Conservation (phyloP, 1,140 invertebrate genomes). For the Anastrepha ludens region DNA sequence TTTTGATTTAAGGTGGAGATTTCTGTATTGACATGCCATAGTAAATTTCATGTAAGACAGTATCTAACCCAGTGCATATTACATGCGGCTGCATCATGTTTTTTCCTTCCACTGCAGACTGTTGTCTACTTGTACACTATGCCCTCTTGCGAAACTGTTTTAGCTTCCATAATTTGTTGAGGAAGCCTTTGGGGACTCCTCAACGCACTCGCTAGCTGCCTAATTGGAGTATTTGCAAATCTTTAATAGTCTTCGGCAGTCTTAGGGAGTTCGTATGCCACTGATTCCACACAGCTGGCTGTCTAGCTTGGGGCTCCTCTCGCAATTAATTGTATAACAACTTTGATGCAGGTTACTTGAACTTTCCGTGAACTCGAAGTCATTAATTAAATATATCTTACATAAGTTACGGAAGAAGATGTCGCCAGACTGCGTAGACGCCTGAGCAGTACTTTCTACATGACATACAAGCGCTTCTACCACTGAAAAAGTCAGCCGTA, state of each 20-base stretch:
- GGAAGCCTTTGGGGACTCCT: not conserved
- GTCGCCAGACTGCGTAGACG: not conserved
- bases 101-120: no score
- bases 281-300: not conserved
- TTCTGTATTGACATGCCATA: not conserved
- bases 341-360: constrained; percentile 13
- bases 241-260: not conserved
- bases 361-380: not conserved
- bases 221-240: constrained; percentile 41
- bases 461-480: not conserved
- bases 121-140: not conserved
- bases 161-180: not conserved
- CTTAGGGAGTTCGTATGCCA: not conserved
- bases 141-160: not conserved
- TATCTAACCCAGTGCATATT: no score
- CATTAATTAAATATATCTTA: constrained; percentile 10
- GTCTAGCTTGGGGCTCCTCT: not conserved
- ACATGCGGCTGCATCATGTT: no score
- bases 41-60: no score
- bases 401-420: not conserved
- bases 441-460: not conserved
- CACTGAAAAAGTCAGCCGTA: not conserved
- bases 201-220: not conserved
- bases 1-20: not conserved
- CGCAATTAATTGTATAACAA: constrained; percentile 4